Percentiles rank a stretch among this genome's conserved stretches.
These are phyloP conservation scores for Aphaenogaster rudis DNA, from an alignment of 1,140 invertebrate species.

Conservation along the genomic window DNA sequence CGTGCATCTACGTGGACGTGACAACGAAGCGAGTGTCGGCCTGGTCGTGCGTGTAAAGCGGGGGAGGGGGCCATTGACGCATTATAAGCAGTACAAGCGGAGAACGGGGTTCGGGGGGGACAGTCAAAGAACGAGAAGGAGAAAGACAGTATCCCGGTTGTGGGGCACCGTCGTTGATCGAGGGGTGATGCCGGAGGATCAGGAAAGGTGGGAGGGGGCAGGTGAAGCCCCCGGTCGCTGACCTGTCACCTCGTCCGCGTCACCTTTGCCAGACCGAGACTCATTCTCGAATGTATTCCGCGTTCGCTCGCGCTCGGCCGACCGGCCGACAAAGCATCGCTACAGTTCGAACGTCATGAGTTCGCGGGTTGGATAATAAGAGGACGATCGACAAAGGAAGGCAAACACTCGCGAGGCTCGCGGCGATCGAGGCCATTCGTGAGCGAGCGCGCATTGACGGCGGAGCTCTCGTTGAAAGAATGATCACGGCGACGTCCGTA, in stretches of 20 bases:
- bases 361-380: conserved; percentile 61
- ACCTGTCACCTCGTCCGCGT: conserved; percentile 76
- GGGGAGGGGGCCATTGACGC: conserved; percentile 8
- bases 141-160: conserved; percentile 39
- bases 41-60: neutral
- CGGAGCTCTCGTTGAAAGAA: conserved; percentile 59
- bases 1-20: conserved; percentile 17
- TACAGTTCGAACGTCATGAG: conserved; percentile 65
- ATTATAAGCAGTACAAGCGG: conserved; percentile 32
- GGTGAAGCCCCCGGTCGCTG: conserved; percentile 77
- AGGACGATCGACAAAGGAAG: conserved; percentile 58
- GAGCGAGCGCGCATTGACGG: conserved; percentile 51
- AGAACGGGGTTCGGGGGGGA: conserved; percentile 30
- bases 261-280: conserved; percentile 46
- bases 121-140: conserved; percentile 72
- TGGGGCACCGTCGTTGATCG: conserved; percentile 54
- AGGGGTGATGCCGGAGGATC: neutral
- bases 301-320: conserved; percentile 18
- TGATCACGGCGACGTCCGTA: conserved; percentile 54
- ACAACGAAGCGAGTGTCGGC: conserved; percentile 14
- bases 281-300: conserved; percentile 58
- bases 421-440: conserved; percentile 57
- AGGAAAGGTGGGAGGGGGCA: neutral
- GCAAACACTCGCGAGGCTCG: conserved; percentile 57
- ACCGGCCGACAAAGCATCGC: conserved; percentile 53